Evolutionary conservation across 2,888 invertebrate species (phyloP).

Genomic region (Andrena camellia): DNA sequence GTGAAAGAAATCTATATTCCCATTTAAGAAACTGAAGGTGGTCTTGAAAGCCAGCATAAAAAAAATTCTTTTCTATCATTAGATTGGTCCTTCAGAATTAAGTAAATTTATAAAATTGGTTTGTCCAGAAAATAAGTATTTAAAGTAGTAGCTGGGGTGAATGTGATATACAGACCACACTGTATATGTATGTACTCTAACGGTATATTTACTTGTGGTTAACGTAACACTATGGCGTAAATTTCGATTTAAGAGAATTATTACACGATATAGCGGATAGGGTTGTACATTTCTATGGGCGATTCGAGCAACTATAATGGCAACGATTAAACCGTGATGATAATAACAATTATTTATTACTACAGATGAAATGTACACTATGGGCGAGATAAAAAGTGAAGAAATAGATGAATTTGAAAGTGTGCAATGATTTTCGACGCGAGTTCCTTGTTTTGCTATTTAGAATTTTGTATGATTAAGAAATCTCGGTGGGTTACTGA

Average conservation of each 20-base stretch:
- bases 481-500: no score
- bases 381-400: slow-evolving; percentile 23
- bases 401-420: slow-evolving; percentile 27
- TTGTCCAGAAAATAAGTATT: no score
- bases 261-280: slow-evolving; percentile 47
- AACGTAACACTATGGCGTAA: slow-evolving; percentile 47
- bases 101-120: no score
- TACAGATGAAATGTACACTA: slow-evolving; percentile 27
- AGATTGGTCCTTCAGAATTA: no score
- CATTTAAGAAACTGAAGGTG: no score
- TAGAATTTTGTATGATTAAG: not conserved
- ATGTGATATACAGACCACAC: not conserved
- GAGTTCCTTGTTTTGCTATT: not conserved
- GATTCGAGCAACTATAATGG: slow-evolving; percentile 52
- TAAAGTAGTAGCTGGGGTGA: no score
- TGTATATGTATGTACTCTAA: slow-evolving; percentile 43
- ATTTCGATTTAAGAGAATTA: slow-evolving; percentile 44
- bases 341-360: slow-evolving; percentile 55
- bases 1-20: no score
- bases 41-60: no score
- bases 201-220: slow-evolving; percentile 45
- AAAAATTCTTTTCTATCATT: no score
- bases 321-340: slow-evolving; percentile 68
- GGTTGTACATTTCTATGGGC: slow-evolving; percentile 57
- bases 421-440: slow-evolving; percentile 20